phyloP scores from a whole-genome alignment of 1,140 invertebrate species.

The Leptonema lineaticorne region DNA sequence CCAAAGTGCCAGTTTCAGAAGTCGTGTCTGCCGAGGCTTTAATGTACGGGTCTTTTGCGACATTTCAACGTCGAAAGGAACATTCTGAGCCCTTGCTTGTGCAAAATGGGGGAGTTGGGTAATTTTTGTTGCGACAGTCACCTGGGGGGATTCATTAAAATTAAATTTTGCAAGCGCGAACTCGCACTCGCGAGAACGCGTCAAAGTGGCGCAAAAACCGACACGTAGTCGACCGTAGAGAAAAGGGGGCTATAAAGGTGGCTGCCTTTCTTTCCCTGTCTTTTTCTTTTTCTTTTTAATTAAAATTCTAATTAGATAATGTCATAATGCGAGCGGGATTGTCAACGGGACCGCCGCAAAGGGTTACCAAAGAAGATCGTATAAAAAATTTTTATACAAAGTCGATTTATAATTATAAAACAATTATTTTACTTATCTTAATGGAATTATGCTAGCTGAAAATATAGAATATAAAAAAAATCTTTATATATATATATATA shows the following conservation, averaged over 20 bases:
- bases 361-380: constrained; percentile 8
- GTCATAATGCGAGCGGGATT: constrained; percentile 38
- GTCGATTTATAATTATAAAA: too few species aligned
- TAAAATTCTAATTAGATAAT: constrained; percentile 42
- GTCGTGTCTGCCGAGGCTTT: background rate
- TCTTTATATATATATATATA: too few species aligned
- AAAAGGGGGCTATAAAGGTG: too few species aligned
- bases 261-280: constrained; percentile 21
- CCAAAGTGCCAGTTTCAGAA: background rate
- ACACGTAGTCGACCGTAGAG: constrained; percentile 12
- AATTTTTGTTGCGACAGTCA: constrained; percentile 42
- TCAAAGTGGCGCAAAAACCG: constrained; percentile 34
- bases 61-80: background rate
- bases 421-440: too few species aligned
- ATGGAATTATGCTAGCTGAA: too few species aligned
- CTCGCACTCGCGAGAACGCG: too few species aligned
- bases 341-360: constrained; percentile 11
- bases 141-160: constrained; percentile 41
- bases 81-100: background rate
- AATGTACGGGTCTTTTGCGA: background rate
- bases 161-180: constrained; percentile 35
- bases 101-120: constrained; percentile 34
- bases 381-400: too few species aligned
- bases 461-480: too few species aligned
- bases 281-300: constrained; percentile 40